Evolutionary conservation across 2,888 invertebrate species (phyloP).

Genomic region (Prosapia bicincta): DNA sequence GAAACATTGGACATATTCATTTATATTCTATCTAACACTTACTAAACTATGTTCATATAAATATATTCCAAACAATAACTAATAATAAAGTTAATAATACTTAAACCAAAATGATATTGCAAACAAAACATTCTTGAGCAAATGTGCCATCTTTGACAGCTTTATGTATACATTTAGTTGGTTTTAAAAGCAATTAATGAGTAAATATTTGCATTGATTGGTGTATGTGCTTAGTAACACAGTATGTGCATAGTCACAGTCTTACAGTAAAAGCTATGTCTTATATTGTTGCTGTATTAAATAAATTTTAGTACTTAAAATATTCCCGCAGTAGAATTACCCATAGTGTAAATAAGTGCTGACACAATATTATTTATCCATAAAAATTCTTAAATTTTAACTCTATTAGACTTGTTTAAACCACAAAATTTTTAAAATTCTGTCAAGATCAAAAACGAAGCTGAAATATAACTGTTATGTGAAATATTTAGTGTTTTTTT

Average conservation of each 20-base stretch:
- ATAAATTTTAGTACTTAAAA: no score
- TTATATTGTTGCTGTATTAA: background rate
- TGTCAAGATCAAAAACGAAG: no score
- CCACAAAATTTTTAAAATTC: no score
- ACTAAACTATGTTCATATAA: background rate
- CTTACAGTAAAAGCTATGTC: background rate
- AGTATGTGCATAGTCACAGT: background rate
- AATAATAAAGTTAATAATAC: background rate
- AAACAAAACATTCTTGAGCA: background rate
- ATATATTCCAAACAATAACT: background rate
- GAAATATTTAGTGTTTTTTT: no score
- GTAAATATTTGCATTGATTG: background rate
- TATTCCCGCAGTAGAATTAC: no score
- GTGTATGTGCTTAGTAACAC: no score
- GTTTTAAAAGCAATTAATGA: background rate
- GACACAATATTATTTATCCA: no score
- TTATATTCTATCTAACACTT: background rate
- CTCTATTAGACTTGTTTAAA: no score
- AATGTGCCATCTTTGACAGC: background rate
- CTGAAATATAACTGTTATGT: no score
- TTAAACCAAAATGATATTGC: conserved; percentile 2
- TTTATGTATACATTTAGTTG: background rate
- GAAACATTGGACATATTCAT: background rate
- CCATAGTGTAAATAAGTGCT: no score
- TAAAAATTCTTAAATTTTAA: no score